Percentiles rank a stretch among this genome's conserved stretches.
These are phyloP conservation scores for Dryoscopus gambensis DNA, from an alignment of 2,113 vertebrate genomes.

Conservation along the genomic window DNA sequence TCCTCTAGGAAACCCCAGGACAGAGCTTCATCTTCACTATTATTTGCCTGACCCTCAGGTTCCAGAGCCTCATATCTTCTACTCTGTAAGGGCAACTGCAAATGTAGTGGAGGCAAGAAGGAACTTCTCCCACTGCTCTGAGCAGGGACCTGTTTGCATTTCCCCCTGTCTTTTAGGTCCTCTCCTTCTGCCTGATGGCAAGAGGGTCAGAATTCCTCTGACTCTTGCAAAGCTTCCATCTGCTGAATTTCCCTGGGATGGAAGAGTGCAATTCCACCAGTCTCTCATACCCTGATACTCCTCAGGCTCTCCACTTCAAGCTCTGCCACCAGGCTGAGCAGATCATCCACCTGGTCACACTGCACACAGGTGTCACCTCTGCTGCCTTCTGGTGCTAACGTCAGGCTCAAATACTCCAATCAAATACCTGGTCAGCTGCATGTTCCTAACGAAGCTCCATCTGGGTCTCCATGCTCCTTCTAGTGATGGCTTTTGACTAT, in stretches of 20 bases:
- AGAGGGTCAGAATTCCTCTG: background rate
- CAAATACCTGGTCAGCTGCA: background rate
- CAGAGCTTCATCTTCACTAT: background rate
- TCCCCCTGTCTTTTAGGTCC: background rate
- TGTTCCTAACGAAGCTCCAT: background rate
- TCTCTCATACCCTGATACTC: background rate
- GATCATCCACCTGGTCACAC: background rate
- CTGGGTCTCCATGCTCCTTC: background rate
- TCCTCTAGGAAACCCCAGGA: background rate
- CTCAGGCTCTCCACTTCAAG: background rate
- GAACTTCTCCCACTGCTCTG: background rate
- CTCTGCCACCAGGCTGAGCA: background rate
- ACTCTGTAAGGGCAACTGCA: background rate
- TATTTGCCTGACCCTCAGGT: background rate
- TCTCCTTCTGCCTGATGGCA: background rate
- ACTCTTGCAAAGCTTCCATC: background rate
- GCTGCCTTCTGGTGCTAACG: background rate
- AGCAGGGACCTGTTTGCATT: background rate
- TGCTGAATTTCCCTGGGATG: background rate
- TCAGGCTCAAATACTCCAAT: background rate
- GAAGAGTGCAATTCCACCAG: accelerated
- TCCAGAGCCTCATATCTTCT: background rate
- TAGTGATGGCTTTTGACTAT: accelerated
- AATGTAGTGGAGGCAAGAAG: background rate
- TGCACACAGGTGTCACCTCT: no score